A percentile compares a stretch with the other conserved stretches of the same genome.
These are phyloP conservation scores for Cephonodes hylas DNA, from an alignment of 2,888 invertebrate species.

Conservation along the genomic window DNA sequence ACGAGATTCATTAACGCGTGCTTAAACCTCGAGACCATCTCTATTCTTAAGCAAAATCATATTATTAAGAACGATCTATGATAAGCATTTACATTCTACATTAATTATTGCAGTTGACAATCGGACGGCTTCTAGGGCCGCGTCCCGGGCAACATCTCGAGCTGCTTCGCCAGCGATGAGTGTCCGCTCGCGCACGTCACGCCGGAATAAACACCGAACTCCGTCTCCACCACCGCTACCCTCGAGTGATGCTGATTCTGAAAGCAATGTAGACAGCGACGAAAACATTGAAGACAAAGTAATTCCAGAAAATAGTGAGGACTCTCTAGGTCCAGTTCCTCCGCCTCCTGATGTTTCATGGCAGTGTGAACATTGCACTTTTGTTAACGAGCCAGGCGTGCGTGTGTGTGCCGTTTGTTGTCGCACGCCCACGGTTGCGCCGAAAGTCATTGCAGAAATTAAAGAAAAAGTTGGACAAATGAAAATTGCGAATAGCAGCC, in stretches of 20 bases:
- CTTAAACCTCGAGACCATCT: too few species aligned
- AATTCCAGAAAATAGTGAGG: constrained; percentile 40
- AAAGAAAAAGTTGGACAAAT: constrained; percentile 33
- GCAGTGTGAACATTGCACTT: constrained; percentile 96
- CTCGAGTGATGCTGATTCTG: constrained; percentile 84
- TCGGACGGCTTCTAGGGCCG: constrained; percentile 67
- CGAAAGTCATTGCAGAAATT: constrained; percentile 37
- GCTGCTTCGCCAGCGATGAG: constrained; percentile 86
- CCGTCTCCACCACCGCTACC: constrained; percentile 69
- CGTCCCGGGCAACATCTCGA: constrained; percentile 83
- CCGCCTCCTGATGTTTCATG: constrained; percentile 83
- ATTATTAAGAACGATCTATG: too few species aligned
- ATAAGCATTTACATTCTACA: neutral
- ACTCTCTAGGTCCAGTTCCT: constrained; percentile 65
- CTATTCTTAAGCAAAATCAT: too few species aligned
- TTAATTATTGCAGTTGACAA: constrained; percentile 62
- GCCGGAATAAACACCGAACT: constrained; percentile 65
- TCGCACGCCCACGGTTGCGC: constrained; percentile 84
- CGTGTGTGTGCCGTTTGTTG: constrained; percentile 93
- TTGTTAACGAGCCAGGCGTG: constrained; percentile 89
- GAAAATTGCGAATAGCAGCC: constrained; percentile 22
- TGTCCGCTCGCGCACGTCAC: constrained; percentile 85
- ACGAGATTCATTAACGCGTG: too few species aligned
- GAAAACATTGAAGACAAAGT: constrained; percentile 19
- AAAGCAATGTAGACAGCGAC: constrained; percentile 65